Percentiles rank a stretch among this genome's conserved stretches.
These are phyloP conservation scores for Sebastolobus alascanus DNA, from an alignment of 2,797 vertebrate species.

Conservation along the genomic window DNA sequence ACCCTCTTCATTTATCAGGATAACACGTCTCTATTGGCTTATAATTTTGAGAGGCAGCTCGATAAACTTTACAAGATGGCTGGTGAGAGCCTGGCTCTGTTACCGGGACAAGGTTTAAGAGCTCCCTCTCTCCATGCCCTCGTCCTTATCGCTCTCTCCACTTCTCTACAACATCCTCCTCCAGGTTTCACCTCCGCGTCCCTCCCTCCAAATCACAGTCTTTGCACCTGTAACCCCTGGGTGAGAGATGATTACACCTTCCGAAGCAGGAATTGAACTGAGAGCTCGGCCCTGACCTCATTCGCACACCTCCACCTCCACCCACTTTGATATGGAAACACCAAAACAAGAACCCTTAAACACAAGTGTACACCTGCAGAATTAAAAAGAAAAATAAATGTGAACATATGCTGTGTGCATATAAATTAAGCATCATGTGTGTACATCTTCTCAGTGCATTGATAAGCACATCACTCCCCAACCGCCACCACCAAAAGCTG, in stretches of 20 bases:
- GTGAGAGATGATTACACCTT: conserved; percentile 81
- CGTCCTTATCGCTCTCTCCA: conserved; percentile 47
- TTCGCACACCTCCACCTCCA: conserved; percentile 46
- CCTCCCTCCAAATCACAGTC: conserved; percentile 73
- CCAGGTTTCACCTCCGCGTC: conserved; percentile 41
- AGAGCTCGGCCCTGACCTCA: conserved; percentile 60
- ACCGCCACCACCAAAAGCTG: conserved; percentile 19
- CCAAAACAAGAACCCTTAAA: conserved; percentile 17
- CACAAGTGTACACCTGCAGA: not conserved
- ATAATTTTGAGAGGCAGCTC: conserved; percentile 54
- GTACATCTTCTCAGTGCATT: not conserved
- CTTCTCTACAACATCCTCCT: conserved; percentile 49
- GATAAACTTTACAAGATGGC: conserved; percentile 65
- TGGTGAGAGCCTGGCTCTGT: conserved; percentile 32
- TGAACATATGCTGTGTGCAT: not conserved
- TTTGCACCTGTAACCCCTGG: conserved; percentile 76
- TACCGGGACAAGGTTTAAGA: conserved; percentile 45
- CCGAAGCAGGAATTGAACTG: conserved; percentile 74
- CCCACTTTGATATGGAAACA: conserved; percentile 29
- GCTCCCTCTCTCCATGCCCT: conserved; percentile 37
- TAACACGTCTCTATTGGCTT: conserved; percentile 57
- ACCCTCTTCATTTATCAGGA: conserved; percentile 62
- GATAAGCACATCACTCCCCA: conserved; percentile 18
- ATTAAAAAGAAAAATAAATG: not conserved
- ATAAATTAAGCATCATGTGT: not conserved